Percentiles rank a stretch among this genome's conserved stretches.
phyloP scores from a whole-genome alignment of 2,797 vertebrate species.

The Eulemur coronatus region DNA sequence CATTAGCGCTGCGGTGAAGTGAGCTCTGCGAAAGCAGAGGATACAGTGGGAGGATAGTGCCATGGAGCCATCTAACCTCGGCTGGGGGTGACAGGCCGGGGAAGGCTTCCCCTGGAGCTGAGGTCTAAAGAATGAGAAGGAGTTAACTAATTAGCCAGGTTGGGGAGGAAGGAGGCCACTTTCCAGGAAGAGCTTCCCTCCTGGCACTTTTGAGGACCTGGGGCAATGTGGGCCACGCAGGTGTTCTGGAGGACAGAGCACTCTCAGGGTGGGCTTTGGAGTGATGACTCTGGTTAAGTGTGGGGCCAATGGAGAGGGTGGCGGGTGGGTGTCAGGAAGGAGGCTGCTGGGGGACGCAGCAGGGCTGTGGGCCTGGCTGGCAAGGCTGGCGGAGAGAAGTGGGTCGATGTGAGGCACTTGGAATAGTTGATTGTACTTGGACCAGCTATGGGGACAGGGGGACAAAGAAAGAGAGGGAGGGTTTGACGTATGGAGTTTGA shows the following conservation, averaged over 20 bases:
- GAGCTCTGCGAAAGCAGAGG: not conserved
- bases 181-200: not conserved
- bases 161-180: not conserved
- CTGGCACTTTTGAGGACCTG: not conserved
- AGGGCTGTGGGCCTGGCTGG: not conserved
- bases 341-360: not conserved
- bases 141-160: not conserved
- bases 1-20: fast-evolving
- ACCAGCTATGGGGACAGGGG: fast-evolving
- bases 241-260: fast-evolving
- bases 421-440: not conserved
- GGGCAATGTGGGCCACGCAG: too few relatives aligned
- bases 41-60: not conserved
- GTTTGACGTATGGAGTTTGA: not conserved
- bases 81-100: fast-evolving
- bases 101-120: not conserved
- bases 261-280: not conserved
- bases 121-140: not conserved
- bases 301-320: not conserved
- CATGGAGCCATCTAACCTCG: not conserved
- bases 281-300: not conserved
- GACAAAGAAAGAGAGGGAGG: too few relatives aligned
- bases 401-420: not conserved
- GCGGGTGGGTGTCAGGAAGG: not conserved
- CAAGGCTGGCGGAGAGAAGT: not conserved